Evolutionary conservation across 2,113 vertebrate species (phyloP).

Genomic region (Odobenus rosmarus): DNA sequence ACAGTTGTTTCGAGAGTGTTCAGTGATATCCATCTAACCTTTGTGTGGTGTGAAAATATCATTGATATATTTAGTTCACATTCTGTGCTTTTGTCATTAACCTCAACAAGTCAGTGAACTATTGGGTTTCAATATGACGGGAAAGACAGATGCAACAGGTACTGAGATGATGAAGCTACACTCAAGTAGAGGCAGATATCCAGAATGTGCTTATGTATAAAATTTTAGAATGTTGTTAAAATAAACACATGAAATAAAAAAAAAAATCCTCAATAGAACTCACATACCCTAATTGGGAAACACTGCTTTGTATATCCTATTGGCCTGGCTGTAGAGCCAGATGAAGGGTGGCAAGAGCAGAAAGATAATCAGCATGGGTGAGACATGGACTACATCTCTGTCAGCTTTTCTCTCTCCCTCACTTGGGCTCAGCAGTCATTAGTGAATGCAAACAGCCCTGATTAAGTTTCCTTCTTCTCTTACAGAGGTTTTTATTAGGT

Average conservation of each 20-base stretch:
- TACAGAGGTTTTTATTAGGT: not conserved
- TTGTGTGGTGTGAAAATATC: not conserved
- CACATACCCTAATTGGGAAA: not conserved
- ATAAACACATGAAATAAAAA: not conserved
- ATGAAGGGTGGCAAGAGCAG: not conserved
- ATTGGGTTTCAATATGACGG: not conserved
- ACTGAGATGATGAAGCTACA: not conserved
- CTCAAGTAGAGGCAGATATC: not conserved
- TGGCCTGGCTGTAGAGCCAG: not conserved
- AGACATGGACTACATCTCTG: not conserved
- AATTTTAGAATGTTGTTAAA: not conserved
- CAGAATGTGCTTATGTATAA: not conserved
- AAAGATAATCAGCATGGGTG: not conserved
- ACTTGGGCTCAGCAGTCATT: not conserved
- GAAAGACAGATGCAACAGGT: not conserved
- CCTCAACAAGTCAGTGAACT: not conserved
- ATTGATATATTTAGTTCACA: slow-evolving; percentile 1
- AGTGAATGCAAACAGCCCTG: not conserved
- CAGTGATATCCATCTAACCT: not conserved
- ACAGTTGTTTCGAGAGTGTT: not conserved
- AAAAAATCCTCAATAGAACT: not conserved
- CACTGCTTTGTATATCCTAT: not conserved
- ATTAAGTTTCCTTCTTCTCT: not conserved
- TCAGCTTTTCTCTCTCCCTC: not conserved
- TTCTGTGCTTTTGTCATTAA: not conserved